A percentile compares a stretch with the other conserved stretches of the same genome.
Evolutionary conservation across 1,140 invertebrate species (phyloP).

Genomic region (Trichonephila clavipes): DNA sequence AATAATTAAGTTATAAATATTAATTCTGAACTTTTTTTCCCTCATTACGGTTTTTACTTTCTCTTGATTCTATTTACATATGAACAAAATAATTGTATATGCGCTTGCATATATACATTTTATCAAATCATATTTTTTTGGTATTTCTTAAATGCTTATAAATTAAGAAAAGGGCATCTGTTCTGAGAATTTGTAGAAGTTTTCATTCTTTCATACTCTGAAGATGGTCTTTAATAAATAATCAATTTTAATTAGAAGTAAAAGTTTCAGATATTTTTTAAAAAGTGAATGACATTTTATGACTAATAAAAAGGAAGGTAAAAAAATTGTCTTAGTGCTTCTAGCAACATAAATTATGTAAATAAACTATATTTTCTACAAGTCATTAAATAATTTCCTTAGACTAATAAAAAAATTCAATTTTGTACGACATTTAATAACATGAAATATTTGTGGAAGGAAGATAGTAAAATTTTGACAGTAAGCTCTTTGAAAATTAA

Average conservation of each 20-base stretch:
- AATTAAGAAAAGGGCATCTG: neutral
- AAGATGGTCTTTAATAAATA: neutral
- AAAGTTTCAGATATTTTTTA: neutral
- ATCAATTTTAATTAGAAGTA: neutral
- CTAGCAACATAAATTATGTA: neutral
- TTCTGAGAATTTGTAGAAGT: neutral
- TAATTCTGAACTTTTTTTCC: neutral
- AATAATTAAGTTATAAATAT: conserved; percentile 24
- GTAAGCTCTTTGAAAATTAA: neutral
- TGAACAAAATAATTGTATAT: neutral
- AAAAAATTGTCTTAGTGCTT: neutral
- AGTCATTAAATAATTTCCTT: too few relatives aligned
- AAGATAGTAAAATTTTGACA: neutral
- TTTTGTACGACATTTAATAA: neutral
- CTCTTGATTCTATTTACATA: neutral
- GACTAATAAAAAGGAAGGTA: neutral
- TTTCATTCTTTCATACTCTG: neutral
- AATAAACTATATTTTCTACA: too few relatives aligned
- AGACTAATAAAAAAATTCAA: neutral
- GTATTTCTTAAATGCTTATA: neutral
- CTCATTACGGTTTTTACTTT: neutral
- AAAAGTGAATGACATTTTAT: neutral
- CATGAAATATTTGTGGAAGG: neutral
- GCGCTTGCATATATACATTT: neutral
- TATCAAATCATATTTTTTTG: neutral